Conservation (phyloP, 1,140 invertebrate genomes). For the Zaprionus kolodkinae region DNA sequence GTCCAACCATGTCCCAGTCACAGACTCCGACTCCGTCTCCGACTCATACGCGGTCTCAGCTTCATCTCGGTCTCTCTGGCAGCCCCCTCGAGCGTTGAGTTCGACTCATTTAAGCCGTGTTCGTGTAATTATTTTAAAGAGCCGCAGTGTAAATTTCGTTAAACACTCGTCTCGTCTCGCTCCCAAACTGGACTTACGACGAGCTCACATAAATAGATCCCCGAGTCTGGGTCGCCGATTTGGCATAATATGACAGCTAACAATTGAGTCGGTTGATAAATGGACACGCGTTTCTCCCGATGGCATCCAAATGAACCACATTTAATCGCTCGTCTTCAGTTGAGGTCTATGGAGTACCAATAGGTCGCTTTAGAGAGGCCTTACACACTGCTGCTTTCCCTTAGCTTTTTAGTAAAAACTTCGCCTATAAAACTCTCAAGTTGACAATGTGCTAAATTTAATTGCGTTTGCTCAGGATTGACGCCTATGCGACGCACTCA, state of each 20-base stretch:
- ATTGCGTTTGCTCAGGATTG: constrained; percentile 50
- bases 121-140: constrained; percentile 83
- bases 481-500: constrained; percentile 40
- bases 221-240: constrained; percentile 55
- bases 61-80: constrained; percentile 1
- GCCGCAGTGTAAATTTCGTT: constrained; percentile 80
- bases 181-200: constrained; percentile 23
- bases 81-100: constrained; percentile 45
- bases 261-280: constrained; percentile 80
- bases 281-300: constrained; percentile 57
- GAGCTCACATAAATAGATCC: constrained; percentile 32
- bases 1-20: constrained; percentile 39
- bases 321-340: constrained; percentile 60
- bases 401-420: constrained; percentile 31
- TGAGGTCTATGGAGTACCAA: constrained; percentile 3
- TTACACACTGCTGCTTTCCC: constrained; percentile 45
- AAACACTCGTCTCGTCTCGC: constrained; percentile 64
- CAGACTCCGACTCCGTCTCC: constrained; percentile 18
- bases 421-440: constrained; percentile 58
- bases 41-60: constrained; percentile 23
- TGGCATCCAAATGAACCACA: constrained; percentile 67
- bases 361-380: background rate
- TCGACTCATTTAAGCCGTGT: constrained; percentile 71
- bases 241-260: constrained; percentile 83
- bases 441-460: constrained; percentile 50